Evolutionary conservation across 2,113 vertebrate species (phyloP).

Genomic region (Podilymbus podiceps): DNA sequence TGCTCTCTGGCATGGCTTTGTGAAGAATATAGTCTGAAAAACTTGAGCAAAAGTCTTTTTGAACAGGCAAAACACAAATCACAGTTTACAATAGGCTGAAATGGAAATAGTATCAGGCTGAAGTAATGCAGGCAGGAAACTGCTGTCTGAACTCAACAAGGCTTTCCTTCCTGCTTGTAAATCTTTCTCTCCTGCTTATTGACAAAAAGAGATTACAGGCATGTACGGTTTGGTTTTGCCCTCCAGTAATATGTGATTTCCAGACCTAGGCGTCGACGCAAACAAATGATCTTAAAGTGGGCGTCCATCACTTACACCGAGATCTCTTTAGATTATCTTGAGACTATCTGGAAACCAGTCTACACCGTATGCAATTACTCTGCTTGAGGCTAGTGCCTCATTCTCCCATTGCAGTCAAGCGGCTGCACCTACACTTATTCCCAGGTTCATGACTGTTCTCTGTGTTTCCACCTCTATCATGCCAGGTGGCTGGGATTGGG

Average conservation of each 20-base stretch:
- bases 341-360: neutral
- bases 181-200: slow-evolving; percentile 70
- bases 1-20: neutral
- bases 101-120: slow-evolving; percentile 68
- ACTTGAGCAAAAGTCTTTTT: slow-evolving; percentile 50
- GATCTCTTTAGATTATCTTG: slow-evolving; percentile 9
- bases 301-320: neutral
- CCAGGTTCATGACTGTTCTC: neutral
- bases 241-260: slow-evolving; percentile 56
- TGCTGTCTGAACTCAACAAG: slow-evolving; percentile 68
- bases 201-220: slow-evolving; percentile 70
- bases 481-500: slow-evolving; percentile 6
- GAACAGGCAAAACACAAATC: slow-evolving; percentile 57
- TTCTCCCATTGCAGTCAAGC: neutral
- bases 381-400: neutral
- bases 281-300: slow-evolving; percentile 21
- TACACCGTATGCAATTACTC: neutral
- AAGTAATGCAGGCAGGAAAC: slow-evolving; percentile 73
- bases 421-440: neutral
- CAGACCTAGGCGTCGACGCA: neutral
- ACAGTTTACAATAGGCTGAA: slow-evolving; percentile 64
- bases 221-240: slow-evolving; percentile 59
- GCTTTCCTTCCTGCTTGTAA: slow-evolving; percentile 78
- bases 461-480: neutral
- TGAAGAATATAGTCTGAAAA: slow-evolving; percentile 27